These are phyloP conservation scores for Cnemophilus loriae DNA, from an alignment of 2,113 vertebrate genomes.

Conservation along the genomic window DNA sequence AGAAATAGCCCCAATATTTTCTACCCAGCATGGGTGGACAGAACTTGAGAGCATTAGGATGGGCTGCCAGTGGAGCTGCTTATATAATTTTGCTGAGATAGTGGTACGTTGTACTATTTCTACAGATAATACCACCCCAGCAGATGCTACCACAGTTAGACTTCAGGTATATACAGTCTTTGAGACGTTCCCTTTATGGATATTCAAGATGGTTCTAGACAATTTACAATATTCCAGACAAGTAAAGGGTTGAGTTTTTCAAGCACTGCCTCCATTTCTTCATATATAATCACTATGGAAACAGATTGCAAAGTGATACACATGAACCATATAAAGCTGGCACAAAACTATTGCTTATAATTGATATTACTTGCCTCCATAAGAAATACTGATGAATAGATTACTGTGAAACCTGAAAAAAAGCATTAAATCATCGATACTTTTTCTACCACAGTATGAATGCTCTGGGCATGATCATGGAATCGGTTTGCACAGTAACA, in stretches of 20 bases:
- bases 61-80: background rate
- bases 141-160: background rate
- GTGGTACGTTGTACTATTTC: background rate
- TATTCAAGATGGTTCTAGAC: constrained; percentile 9
- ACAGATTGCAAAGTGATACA: background rate
- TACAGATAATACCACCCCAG: background rate
- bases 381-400: background rate
- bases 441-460: background rate
- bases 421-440: background rate
- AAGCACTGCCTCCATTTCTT: background rate
- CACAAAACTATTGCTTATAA: background rate
- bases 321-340: background rate
- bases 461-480: accelerated
- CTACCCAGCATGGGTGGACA: background rate
- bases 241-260: background rate
- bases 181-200: background rate
- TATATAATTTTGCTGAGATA: background rate
- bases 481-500: background rate
- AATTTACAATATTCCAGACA: background rate
- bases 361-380: background rate
- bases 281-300: constrained; percentile 48
- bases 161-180: background rate
- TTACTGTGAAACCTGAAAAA: background rate
- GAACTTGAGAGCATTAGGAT: background rate
- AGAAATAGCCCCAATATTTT: background rate